Conservation (phyloP, 2,797 vertebrate genomes). For the Chaetodon trifasciatus region DNA sequence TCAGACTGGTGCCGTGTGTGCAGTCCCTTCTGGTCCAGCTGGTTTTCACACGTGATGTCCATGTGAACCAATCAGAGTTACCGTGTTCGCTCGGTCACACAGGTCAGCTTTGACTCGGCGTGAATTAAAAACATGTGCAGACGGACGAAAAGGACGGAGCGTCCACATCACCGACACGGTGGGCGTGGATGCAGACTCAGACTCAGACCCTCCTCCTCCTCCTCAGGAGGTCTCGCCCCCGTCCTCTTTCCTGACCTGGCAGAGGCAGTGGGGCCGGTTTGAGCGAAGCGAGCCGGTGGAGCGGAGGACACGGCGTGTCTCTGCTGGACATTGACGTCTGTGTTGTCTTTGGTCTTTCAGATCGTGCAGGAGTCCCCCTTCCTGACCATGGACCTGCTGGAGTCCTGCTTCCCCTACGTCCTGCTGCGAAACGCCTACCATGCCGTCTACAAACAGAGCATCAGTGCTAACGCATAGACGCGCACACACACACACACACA, state of each 20-base stretch:
- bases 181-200: background rate
- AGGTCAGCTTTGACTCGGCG: no score
- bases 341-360: constrained; percentile 76
- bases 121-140: no score
- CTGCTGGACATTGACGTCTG: background rate
- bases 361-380: constrained; percentile 99
- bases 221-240: background rate
- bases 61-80: no score
- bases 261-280: no score
- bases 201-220: background rate
- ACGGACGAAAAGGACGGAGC: no score
- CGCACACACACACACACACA: constrained; percentile 36
- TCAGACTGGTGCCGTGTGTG: no score
- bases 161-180: no score
- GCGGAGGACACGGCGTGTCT: no score
- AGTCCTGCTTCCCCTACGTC: constrained; percentile 98
- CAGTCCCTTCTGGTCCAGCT: no score
- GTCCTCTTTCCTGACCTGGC: background rate
- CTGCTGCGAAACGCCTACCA: constrained; percentile 98
- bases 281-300: no score
- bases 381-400: constrained; percentile 99
- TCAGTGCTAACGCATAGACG: constrained; percentile 91
- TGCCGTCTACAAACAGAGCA: constrained; percentile 97
- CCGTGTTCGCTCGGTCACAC: no score
- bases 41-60: no score